Percentiles rank a stretch among this genome's conserved stretches.
phyloP scores from a whole-genome alignment of 37 sponge, comb jelly and placozoan species.

The Cliona cf. orientalis region DNA sequence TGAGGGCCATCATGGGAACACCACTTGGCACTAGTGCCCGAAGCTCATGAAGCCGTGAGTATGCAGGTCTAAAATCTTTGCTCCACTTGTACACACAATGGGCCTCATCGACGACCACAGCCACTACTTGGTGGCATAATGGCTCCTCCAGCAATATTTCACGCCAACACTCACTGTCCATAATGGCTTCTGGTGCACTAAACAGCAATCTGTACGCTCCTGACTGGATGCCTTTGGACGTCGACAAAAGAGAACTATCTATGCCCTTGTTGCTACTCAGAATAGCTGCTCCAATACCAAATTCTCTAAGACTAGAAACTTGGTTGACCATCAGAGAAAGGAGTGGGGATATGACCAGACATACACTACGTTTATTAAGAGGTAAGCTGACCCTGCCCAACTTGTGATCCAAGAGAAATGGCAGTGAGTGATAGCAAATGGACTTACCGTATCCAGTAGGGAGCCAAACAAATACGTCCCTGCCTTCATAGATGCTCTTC shows the following conservation, averaged over 20 bases:
- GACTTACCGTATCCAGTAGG: conserved; percentile 46
- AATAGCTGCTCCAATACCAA: background rate
- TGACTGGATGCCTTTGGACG: background rate
- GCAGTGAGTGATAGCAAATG: conserved; percentile 35
- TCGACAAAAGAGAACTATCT: too few relatives aligned
- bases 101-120: conserved; percentile 48
- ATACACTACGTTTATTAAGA: too few relatives aligned
- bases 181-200: conserved; percentile 54
- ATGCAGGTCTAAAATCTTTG: too few relatives aligned
- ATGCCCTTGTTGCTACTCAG: background rate
- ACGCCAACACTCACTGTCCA: conserved; percentile 5
- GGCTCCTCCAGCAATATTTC: conserved; percentile 11
- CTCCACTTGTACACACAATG: conserved; percentile 52
- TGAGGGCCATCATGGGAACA: conserved; percentile 17
- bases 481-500: too few relatives aligned
- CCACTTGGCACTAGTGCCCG: too few relatives aligned
- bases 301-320: conserved; percentile 16
- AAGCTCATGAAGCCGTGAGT: too few relatives aligned
- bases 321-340: too few relatives aligned
- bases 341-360: too few relatives aligned
- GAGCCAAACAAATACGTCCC: conserved; percentile 45
- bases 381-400: too few relatives aligned
- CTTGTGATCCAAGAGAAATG: conserved; percentile 25
- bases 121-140: conserved; percentile 15
- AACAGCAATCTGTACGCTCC: conserved; percentile 13